These are phyloP conservation scores for Antheraea pernyi DNA, from an alignment of 1,140 invertebrate genomes.

Conservation along the genomic window DNA sequence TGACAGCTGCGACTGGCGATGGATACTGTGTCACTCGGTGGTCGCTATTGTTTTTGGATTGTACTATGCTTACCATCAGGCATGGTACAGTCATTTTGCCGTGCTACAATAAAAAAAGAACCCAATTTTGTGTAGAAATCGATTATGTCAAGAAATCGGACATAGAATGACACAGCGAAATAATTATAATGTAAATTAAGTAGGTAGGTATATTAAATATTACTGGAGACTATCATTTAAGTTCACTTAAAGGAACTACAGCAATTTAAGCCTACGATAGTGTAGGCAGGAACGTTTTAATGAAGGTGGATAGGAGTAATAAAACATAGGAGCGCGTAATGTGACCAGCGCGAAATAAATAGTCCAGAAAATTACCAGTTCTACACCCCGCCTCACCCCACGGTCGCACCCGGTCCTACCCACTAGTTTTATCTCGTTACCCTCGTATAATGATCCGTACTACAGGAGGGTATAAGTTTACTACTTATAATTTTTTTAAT, in stretches of 20 bases:
- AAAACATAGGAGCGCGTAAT: conserved; percentile 33
- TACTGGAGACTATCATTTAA: background rate
- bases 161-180: no score
- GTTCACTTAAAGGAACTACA: background rate
- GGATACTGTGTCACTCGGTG: no score
- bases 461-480: background rate
- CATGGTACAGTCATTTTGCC: no score
- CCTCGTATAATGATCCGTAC: conserved; percentile 19
- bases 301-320: conserved; percentile 23
- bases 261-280: conserved; percentile 1
- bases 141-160: no score
- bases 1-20: no score
- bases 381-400: conserved; percentile 7
- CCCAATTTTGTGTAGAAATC: no score
- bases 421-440: conserved; percentile 16
- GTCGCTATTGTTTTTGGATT: no score
- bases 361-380: conserved; percentile 53
- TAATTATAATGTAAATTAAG: no score
- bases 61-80: no score
- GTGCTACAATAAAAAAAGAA: no score
- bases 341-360: conserved; percentile 52
- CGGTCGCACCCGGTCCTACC: background rate
- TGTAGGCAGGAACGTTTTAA: conserved; percentile 5
- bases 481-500: no score
- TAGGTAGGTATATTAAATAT: background rate